These are phyloP conservation scores for Meteorus sp. DNA, from an alignment of 1,140 invertebrate genomes.

Conservation along the genomic window DNA sequence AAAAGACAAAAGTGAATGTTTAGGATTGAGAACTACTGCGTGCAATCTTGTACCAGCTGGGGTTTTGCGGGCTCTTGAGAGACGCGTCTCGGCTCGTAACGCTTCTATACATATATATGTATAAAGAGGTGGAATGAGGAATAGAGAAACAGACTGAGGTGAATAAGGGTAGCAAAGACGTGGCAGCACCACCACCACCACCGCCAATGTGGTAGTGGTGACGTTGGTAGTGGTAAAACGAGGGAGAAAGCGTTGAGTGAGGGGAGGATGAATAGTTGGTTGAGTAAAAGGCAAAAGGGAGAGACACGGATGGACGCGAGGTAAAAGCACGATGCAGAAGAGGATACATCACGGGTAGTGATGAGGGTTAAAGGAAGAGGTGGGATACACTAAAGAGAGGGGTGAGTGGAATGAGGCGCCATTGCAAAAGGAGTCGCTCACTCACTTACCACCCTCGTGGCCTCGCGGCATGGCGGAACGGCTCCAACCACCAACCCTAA, in stretches of 20 bases:
- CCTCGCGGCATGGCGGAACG: slow-evolving; percentile 24
- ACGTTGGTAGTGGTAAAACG: too few relatives aligned
- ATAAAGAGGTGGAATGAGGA: slow-evolving; percentile 42
- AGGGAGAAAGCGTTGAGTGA: too few relatives aligned
- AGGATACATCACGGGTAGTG: slow-evolving; percentile 22
- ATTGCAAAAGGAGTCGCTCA: slow-evolving; percentile 55
- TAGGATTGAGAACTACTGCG: slow-evolving; percentile 47
- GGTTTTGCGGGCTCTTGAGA: slow-evolving; percentile 48
- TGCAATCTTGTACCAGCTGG: slow-evolving; percentile 56
- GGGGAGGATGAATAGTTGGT: too few relatives aligned
- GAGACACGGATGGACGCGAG: slow-evolving; percentile 35
- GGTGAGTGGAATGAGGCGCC: slow-evolving; percentile 35
- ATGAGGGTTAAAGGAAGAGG: slow-evolving; percentile 1
- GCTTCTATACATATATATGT: slow-evolving; percentile 44
- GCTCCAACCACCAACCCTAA: slow-evolving; percentile 23
- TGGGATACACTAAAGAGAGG: slow-evolving; percentile 13
- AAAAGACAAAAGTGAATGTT: background rate
- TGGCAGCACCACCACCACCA: slow-evolving; percentile 1
- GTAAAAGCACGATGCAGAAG: too few relatives aligned
- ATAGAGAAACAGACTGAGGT: slow-evolving; percentile 47
- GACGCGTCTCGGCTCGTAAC: slow-evolving; percentile 48
- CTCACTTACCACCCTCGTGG: slow-evolving; percentile 55
- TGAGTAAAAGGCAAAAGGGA: too few relatives aligned
- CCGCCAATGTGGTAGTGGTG: too few relatives aligned
- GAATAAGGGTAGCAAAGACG: slow-evolving; percentile 29